Evolutionary conservation across 2,888 invertebrate species (phyloP), one percentile per base, ranked within the genome.

Genomic region (Melieria omissa): DNA sequence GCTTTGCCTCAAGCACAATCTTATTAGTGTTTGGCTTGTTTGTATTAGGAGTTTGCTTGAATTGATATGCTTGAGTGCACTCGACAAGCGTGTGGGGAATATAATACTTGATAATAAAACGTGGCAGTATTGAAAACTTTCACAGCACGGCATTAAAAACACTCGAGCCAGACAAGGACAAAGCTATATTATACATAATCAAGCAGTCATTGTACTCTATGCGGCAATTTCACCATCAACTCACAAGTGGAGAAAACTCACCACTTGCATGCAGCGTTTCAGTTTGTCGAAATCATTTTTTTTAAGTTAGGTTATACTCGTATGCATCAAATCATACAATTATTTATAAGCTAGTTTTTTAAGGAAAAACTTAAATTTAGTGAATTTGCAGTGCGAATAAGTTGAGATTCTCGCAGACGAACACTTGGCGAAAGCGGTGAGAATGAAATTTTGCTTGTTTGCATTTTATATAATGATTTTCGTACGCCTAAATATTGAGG

Each of bases 341-440:
- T 85, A 86, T 84, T 86, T 86, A 85, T 86, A 86, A 86, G 86
- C 84, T 86, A 86, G 86, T 86, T 86, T 84, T 85, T 85, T 86
- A 86, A 86, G 86, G 84, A 82, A 84, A 86, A 85, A 84, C 85
- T 83, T 86, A 83, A 84, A 84, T 84, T 85, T 85, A 85, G 85
- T 84, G 84, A 85, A 83, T 83, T 86, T 85, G 84, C 84, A 84
- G 85, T 86, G 85, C 84, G 84, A 84, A 86, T 83, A 80, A 80
- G 82, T 84, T 82, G 80, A 78, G 82, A 84, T 80, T 83, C 82
- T 80, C 82, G 83, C 80, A 81, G 83, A 84, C 82, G 80, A 85
- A 85, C 83, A 83, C 83, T 83, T 85, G 82, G 85, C 84, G 82
- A 80, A 85, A 82, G 82, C 85, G 86, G 86, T 86, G 84, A 85